Conservation (phyloP, 2,888 invertebrate species). For the Pheosia gnoma region DNA sequence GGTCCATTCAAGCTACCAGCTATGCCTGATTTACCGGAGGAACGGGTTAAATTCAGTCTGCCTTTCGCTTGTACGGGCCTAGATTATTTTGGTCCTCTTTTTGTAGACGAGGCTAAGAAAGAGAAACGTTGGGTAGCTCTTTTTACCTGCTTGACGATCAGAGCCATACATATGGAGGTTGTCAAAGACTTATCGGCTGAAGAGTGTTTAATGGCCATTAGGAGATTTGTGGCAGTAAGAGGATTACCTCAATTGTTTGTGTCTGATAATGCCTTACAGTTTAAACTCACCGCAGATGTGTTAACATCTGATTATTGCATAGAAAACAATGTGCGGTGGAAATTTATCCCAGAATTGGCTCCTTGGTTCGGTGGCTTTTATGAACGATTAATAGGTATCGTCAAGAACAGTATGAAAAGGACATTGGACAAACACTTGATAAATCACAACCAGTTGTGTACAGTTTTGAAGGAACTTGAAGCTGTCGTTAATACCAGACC, state of each 20-base stretch:
- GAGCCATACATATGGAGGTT: constrained; percentile 35
- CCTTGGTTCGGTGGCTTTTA: constrained; percentile 34
- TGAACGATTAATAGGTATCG: constrained; percentile 17
- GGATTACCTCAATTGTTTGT: constrained; percentile 3
- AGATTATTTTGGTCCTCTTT: not conserved
- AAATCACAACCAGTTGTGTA: constrained; percentile 12
- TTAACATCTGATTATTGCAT: not conserved
- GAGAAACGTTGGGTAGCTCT: not conserved
- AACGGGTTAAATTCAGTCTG: not conserved
- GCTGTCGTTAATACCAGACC: constrained; percentile 19
- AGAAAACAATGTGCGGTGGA: constrained; percentile 9
- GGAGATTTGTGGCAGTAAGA: constrained; percentile 19
- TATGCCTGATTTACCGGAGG: not conserved
- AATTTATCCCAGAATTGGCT: no score
- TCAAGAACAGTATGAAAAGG: not conserved
- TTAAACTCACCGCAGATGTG: constrained; percentile 26
- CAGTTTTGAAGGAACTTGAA: constrained; percentile 9
- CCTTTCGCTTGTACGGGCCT: not conserved
- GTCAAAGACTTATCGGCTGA: constrained; percentile 32
- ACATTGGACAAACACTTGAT: not conserved
- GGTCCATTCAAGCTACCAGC: not conserved
- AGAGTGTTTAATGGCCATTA: constrained; percentile 28
- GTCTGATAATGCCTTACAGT: constrained; percentile 30
- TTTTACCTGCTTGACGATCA: constrained; percentile 21
- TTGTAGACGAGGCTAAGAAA: not conserved